Conservation (phyloP, 2,113 vertebrate genomes). For the Grallaria varia region DNA sequence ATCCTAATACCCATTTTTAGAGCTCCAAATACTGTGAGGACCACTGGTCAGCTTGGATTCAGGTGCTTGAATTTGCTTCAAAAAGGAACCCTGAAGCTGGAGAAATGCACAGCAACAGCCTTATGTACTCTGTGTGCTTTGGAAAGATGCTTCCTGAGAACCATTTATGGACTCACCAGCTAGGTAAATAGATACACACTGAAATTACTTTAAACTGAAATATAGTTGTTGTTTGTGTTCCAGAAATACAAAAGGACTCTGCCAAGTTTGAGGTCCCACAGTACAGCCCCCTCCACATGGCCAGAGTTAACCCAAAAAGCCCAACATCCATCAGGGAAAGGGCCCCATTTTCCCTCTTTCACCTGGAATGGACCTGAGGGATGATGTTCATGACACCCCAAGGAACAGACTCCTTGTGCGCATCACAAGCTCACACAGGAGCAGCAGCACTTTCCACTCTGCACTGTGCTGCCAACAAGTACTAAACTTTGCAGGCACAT, state of each 20-base stretch:
- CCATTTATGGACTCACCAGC: not conserved
- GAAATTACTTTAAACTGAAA: not conserved
- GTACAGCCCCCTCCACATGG: not conserved
- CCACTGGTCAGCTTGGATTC: not conserved
- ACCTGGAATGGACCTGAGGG: not conserved
- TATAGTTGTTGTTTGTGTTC: not conserved
- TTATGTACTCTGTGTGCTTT: not conserved
- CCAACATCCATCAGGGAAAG: accelerated
- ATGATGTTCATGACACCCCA: accelerated
- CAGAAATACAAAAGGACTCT: not conserved
- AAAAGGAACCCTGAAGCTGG: not conserved
- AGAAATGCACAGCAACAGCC: not conserved
- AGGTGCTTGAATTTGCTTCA: not conserved
- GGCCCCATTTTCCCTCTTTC: not conserved
- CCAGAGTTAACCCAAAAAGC: not conserved
- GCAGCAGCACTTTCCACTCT: not conserved
- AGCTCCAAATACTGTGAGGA: not conserved
- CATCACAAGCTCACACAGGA: not conserved
- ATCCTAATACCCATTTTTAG: not conserved
- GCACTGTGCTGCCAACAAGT: accelerated
- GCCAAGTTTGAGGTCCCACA: not conserved
- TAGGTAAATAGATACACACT: constrained; percentile 45
- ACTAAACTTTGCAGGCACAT: accelerated
- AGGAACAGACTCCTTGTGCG: not conserved
- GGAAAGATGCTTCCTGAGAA: not conserved